phyloP scores from a whole-genome alignment of 1,140 invertebrate species.

The Tenebrio molitor region DNA sequence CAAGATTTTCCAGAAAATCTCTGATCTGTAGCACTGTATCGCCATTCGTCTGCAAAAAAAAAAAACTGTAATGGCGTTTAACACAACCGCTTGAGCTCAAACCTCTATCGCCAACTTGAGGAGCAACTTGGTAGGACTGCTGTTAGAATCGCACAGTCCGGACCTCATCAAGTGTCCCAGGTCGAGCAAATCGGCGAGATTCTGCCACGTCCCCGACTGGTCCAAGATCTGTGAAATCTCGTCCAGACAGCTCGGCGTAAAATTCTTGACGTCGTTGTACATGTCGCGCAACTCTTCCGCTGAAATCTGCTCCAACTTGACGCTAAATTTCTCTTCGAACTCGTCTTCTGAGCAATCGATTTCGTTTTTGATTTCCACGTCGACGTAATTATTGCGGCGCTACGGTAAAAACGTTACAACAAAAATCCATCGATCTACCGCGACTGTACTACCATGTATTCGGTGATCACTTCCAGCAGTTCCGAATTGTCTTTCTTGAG shows the following conservation, averaged over 20 bases:
- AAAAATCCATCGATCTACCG: conserved; percentile 31
- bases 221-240: conserved; percentile 57
- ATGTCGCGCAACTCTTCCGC: conserved; percentile 51
- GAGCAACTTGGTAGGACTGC: conserved; percentile 54
- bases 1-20: conserved; percentile 61
- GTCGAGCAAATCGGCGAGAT: conserved; percentile 58
- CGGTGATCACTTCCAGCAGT: conserved; percentile 50
- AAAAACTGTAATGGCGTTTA: conserved; percentile 4
- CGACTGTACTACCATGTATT: conserved; percentile 56
- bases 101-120: conserved; percentile 57
- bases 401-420: too few relatives aligned
- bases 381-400: conserved; percentile 45
- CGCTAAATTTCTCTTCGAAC: conserved; percentile 47
- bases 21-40: conserved; percentile 57
- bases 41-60: conserved; percentile 56
- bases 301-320: conserved; percentile 48
- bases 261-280: conserved; percentile 48
- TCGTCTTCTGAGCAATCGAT: conserved; percentile 56
- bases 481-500: conserved; percentile 51
- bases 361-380: conserved; percentile 55
- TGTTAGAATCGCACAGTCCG: conserved; percentile 44
- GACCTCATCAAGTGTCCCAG: conserved; percentile 56
- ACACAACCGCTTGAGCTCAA: conserved; percentile 34
- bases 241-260: conserved; percentile 55
- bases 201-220: conserved; percentile 53